phyloP scores from a whole-genome alignment of 23 tunicate genomes.

The Phallusia fumigata region DNA sequence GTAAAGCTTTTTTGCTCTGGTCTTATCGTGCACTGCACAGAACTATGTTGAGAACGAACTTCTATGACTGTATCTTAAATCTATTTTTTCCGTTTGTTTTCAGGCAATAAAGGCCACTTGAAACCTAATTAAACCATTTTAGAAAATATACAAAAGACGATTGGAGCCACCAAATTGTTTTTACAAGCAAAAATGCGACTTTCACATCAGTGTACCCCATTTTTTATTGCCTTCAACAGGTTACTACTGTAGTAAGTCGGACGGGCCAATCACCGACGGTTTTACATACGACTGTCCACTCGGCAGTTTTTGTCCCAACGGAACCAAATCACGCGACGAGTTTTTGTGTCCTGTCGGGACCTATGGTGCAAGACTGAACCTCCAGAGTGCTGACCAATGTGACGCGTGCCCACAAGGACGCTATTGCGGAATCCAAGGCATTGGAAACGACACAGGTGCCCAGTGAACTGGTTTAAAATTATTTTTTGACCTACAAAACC shows the following conservation, averaged over 20 bases:
- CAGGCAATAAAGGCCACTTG: too few species aligned
- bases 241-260: constrained; percentile 65
- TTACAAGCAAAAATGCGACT: too few species aligned
- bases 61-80: too few species aligned
- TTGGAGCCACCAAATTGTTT: too few species aligned
- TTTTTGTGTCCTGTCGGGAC: constrained; percentile 63
- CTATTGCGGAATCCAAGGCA: constrained; percentile 71
- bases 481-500: too few species aligned
- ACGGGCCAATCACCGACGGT: constrained; percentile 76
- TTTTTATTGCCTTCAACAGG: constrained; percentile 27
- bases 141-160: too few species aligned
- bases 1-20: too few species aligned
- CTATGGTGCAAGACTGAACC: constrained; percentile 39
- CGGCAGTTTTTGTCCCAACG: constrained; percentile 80
- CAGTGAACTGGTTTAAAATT: neutral
- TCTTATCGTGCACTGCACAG: too few species aligned
- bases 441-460: constrained; percentile 17
- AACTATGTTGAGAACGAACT: too few species aligned
- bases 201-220: too few species aligned
- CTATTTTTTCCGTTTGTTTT: too few species aligned
- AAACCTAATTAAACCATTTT: too few species aligned
- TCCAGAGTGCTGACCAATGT: constrained; percentile 39
- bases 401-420: constrained; percentile 62
- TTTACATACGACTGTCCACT: constrained; percentile 60
- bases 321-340: constrained; percentile 41